Percentiles rank a stretch among this genome's conserved stretches.
phyloP scores from a whole-genome alignment of 2,797 vertebrate species.

The Alcedo atthis region DNA sequence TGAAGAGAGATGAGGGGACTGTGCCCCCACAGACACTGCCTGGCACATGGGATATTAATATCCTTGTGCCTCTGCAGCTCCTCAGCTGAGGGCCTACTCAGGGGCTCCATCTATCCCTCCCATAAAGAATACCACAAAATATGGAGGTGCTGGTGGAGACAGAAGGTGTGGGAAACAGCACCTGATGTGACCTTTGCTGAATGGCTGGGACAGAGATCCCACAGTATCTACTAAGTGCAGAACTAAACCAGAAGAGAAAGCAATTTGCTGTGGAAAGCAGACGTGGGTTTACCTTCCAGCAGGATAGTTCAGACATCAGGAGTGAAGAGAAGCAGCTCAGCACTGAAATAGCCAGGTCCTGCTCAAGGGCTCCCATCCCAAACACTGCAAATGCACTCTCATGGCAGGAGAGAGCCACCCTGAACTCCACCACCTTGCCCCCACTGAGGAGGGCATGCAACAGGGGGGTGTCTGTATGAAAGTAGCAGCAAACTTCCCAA shows the following conservation, averaged over 20 bases:
- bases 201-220: not conserved
- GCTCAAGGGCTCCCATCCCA: not conserved
- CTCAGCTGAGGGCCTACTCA: not conserved
- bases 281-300: not conserved
- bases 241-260: not conserved
- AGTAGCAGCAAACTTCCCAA: not conserved
- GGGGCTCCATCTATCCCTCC: not conserved
- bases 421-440: not conserved
- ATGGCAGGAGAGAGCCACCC: not conserved
- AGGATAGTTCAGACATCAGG: not conserved
- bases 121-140: not conserved
- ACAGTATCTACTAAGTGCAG: not conserved
- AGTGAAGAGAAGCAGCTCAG: not conserved
- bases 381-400: not conserved
- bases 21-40: accelerated
- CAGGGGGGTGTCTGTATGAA: not conserved
- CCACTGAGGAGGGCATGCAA: not conserved
- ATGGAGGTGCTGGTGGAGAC: not conserved
- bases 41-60: not conserved
- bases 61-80: not conserved
- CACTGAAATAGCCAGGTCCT: not conserved
- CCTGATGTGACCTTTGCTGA: not conserved
- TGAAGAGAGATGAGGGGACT: not conserved
- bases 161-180: not conserved
- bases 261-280: not conserved